A percentile compares a stretch with the other conserved stretches of the same genome.
Evolutionary conservation across 2,888 invertebrate species (phyloP).

Genomic region (Seira sanloemensis): DNA sequence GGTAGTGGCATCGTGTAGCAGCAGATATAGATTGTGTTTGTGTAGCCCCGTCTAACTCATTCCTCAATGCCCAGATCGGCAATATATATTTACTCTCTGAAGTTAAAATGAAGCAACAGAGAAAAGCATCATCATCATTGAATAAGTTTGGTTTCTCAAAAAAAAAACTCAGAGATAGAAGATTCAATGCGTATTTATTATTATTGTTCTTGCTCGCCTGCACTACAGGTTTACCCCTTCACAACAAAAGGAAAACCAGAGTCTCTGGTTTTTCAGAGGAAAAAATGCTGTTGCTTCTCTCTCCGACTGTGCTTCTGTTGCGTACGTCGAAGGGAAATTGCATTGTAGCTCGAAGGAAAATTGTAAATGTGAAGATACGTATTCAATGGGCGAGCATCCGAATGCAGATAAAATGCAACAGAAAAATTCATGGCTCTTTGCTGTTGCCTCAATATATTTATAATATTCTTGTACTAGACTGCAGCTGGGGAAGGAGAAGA

Average conservation of each 20-base stretch:
- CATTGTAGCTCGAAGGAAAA: constrained; percentile 6
- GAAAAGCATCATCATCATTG: neutral
- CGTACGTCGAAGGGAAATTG: constrained; percentile 21
- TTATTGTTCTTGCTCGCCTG: neutral
- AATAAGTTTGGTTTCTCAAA: neutral
- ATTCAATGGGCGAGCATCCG: constrained; percentile 18
- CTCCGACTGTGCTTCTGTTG: constrained; percentile 47
- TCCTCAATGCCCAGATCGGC: neutral
- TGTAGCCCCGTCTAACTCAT: constrained; percentile 15
- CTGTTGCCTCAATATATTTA: no score
- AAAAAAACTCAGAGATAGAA: neutral
- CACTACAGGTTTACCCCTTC: neutral
- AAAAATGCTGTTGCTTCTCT: constrained; percentile 53
- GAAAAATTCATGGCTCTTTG: no score
- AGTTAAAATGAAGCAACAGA: neutral
- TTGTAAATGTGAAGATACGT: constrained; percentile 22
- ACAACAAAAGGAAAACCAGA: constrained; percentile 1
- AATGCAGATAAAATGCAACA: constrained; percentile 58
- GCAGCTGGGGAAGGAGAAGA: no score
- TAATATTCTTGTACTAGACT: no score
- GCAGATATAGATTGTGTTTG: constrained; percentile 18
- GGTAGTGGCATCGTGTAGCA: constrained; percentile 40
- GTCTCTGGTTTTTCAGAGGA: constrained; percentile 15
- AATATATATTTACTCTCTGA: neutral
- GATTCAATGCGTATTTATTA: constrained; percentile 4